Evolutionary conservation across 2,113 vertebrate species (phyloP), one percentile per base, ranked within the genome.

Genomic region (Trachemys scripta): DNA sequence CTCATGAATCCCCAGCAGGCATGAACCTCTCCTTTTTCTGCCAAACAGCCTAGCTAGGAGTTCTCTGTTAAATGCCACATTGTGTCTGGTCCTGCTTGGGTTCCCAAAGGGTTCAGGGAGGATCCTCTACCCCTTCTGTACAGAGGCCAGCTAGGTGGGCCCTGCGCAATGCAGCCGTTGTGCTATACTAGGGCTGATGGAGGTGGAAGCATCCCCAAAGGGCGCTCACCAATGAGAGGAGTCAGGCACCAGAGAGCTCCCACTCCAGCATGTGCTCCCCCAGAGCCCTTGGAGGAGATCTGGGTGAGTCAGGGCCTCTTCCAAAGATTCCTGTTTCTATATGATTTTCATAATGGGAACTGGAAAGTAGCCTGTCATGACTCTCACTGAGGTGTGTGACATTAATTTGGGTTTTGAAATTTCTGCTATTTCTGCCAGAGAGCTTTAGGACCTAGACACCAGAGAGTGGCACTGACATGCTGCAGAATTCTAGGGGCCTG

Each of bases 101-200:
- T 79, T 51, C 14, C 59, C 54, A 84, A 57, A 79, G 31, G 38
- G 38, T 81, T 83, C 89, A n/a, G 2, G 80, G 16, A n/a, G 49
- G 80, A 10, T 53, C 14, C 31, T 42, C 42, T 86, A 89, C 35
- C 85, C 83, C n/a, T 69, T 72, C 45, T 17, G 47, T 45, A 2
- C 0, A 0, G 5, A 20, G 45, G 20, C 72, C 8, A 35, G 47
- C 24, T 80, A 16, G n/a, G 0, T 0, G 54, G 47, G 31, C 7
- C 2, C 75, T 72, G 38, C 35, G 17, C 83, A 87, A 59, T 62
- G 80, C 54, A 87, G 57, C n/a, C n/a, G 29, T 42, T 51, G 25
- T 0, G 0, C 19, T 16, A 6, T 22, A 49, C 20, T 47, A 75
- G 42, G 50, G 22, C 31, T 45, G 10, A 12, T 2, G 57, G 80